Conservation (phyloP, 2,888 invertebrate genomes). For the Ecdyonurus torrentis region DNA sequence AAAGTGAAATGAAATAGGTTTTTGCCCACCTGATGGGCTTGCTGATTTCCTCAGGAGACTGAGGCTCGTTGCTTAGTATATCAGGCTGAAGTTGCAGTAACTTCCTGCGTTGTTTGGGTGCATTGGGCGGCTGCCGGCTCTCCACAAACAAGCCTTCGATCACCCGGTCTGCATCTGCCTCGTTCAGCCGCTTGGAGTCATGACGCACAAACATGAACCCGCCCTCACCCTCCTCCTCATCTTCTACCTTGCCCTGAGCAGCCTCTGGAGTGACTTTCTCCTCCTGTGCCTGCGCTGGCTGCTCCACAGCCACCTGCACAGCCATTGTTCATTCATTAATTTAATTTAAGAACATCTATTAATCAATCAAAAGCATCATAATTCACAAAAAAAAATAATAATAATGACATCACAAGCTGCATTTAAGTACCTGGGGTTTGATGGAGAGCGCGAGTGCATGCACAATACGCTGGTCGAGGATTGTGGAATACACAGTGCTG, state of each 20-base stretch:
- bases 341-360: too few relatives aligned
- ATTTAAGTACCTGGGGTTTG: too few relatives aligned
- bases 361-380: too few relatives aligned
- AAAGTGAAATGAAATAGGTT: too few relatives aligned
- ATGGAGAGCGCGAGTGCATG: conserved; percentile 18
- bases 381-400: too few relatives aligned
- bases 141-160: conserved; percentile 19
- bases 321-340: too few relatives aligned
- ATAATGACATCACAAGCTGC: too few relatives aligned
- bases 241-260: not conserved
- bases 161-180: conserved; percentile 16
- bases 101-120: not conserved
- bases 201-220: conserved; percentile 12
- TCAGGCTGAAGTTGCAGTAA: not conserved
- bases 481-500: conserved; percentile 19
- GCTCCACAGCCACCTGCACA: too few relatives aligned
- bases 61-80: not conserved
- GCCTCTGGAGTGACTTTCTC: not conserved
- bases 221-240: conserved; percentile 1
- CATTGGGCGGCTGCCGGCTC: conserved; percentile 16
- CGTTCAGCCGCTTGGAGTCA: conserved; percentile 13
- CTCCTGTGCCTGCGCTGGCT: not conserved
- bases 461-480: conserved; percentile 19
- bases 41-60: not conserved
- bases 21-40: too few relatives aligned